Conservation (phyloP, 2,888 invertebrate species). For the Stenodema calcarata region DNA sequence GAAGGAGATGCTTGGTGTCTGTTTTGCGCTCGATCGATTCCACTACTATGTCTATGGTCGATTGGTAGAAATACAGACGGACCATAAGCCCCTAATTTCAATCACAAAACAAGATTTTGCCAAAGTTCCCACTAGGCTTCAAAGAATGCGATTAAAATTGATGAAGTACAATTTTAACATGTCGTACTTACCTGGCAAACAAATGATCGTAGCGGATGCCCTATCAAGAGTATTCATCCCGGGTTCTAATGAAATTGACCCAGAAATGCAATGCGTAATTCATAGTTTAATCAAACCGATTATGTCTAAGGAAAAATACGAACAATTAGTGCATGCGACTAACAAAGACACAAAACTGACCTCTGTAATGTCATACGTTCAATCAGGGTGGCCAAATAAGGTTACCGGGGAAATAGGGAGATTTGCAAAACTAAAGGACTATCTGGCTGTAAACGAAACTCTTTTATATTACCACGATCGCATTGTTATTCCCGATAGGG, state of each 20-base stretch:
- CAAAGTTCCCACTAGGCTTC: not conserved
- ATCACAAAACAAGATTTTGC: not conserved
- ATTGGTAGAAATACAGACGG: not conserved
- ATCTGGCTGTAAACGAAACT: not conserved
- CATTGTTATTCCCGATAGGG: not conserved
- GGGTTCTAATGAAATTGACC: not conserved
- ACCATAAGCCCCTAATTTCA: conserved; percentile 4
- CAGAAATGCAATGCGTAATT: not conserved
- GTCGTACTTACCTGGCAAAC: conserved; percentile 13
- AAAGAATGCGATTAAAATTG: conserved; percentile 3
- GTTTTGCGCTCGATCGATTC: conserved; percentile 10
- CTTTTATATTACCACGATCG: not conserved
- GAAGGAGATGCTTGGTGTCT: not conserved
- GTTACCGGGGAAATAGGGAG: not conserved
- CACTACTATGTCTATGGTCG: conserved; percentile 1
- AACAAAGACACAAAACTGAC: not conserved
- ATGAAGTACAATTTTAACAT: conserved; percentile 4
- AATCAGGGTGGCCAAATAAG: not conserved
- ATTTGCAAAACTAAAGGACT: not conserved
- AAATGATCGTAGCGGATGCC: conserved; percentile 17
- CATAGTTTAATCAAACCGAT: not conserved
- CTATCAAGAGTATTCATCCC: not conserved
- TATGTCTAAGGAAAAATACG: not conserved
- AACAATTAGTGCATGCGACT: not conserved
- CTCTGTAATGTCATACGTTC: not conserved